Evolutionary conservation across 2,888 invertebrate genomes (phyloP).

Genomic region (Lasioglossum malachurum): DNA sequence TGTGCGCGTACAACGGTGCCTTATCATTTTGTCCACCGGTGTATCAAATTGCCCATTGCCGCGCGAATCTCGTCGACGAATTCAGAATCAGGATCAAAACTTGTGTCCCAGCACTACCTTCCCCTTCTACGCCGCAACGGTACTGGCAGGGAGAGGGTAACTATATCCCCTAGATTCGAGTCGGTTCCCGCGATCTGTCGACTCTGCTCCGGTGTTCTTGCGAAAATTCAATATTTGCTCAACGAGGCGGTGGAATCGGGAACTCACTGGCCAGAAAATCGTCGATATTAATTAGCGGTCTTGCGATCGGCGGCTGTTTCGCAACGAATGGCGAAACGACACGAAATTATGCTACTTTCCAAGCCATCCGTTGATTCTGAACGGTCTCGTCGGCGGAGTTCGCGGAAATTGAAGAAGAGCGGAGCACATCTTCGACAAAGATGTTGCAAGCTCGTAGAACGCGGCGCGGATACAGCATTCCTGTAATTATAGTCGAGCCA

Average conservation of each 20-base stretch:
- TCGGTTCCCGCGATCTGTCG: neutral
- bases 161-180: too few species aligned
- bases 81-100: neutral
- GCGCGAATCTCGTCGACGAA: neutral
- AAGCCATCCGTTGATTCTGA: neutral
- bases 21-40: too few species aligned
- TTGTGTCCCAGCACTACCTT: too few species aligned
- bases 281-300: neutral
- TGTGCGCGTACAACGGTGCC: too few species aligned
- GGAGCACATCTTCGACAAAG: neutral
- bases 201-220: neutral
- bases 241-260: neutral
- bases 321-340: neutral
- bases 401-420: neutral
- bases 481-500: slow-evolving; percentile 13
- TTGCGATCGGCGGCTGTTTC: neutral
- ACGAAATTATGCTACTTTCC: neutral
- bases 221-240: neutral
- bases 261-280: neutral
- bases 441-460: neutral
- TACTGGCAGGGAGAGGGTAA: too few species aligned
- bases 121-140: too few species aligned
- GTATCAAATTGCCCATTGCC: neutral
- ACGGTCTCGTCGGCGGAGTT: neutral
- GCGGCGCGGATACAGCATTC: neutral